Base-by-base conservation (phyloP, 2,888 invertebrate genomes). In the Stenotaenia linearis region DNA sequence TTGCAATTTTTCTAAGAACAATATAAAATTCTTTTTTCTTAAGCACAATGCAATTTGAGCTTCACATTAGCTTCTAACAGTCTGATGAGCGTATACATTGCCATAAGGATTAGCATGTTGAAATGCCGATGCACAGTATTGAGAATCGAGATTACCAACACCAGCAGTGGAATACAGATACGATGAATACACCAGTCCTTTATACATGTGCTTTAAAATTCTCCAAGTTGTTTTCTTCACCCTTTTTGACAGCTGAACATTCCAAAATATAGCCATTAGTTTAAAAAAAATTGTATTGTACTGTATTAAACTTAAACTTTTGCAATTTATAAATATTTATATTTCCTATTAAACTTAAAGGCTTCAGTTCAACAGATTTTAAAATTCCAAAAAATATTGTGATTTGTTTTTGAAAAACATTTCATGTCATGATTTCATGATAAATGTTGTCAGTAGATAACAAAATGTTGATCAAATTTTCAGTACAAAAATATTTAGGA, bases 171-270 rank as follows among this genome's bases (percentile, higher is more conserved):
- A 69, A 69, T 69, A 69, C 10, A 69, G 25, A 28, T 69, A 69
- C 10, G 69, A 69, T 6, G 69, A 69, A 28, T 69, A 69, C 10
- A 69, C n/a, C 1, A 69, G 25, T 69, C 69, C 69, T 69, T 28
- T 69, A 28, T 69, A 69, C 25, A 69, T 69, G 28, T 69, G 69
- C 28, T 69, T 69, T 28, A 69, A 69, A 69, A 69, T 69, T 15
- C 69, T 10, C 69, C 69, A 69, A 69, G 69, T 69, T 28, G 69
- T 69, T 69, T 69, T 69, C 69, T 69, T 69, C 6, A 69, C 69
- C 1, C 69, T 0, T 28, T 69, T 69, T 25, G 2, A n/a, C 2
- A 69, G 25, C 69, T 69, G 28, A 21, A 56, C 2, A 21, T 18
- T 21, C 4, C 3, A 56, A 4, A 56, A 21, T 21, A 23, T 56